These are phyloP conservation scores for Romanogobio albipinnatus DNA, from an alignment of 2,113 vertebrate genomes.

Conservation along the genomic window DNA sequence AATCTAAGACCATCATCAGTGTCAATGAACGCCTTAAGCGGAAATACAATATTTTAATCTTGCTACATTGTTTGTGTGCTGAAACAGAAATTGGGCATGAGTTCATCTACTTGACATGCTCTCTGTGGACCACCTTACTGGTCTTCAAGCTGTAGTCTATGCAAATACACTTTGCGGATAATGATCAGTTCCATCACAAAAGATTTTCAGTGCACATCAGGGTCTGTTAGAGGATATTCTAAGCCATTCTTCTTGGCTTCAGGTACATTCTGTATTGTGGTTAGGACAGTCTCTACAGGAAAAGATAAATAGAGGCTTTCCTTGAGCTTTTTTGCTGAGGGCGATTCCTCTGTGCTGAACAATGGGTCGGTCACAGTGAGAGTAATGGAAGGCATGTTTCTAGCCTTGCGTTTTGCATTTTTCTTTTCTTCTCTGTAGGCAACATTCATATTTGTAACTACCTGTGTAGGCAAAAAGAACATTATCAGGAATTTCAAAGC, in stretches of 20 bases:
- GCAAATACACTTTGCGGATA: not conserved
- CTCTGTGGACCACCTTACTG: not conserved
- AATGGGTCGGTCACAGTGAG: slow-evolving; percentile 74
- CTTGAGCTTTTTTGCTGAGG: slow-evolving; percentile 80
- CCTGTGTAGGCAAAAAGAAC: slow-evolving; percentile 68
- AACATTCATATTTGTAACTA: slow-evolving; percentile 81
- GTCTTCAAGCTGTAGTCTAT: not conserved
- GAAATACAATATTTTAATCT: not conserved
- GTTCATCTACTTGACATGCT: not conserved
- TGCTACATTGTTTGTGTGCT: not conserved
- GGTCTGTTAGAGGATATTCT: slow-evolving; percentile 63
- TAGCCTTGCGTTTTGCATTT: slow-evolving; percentile 72
- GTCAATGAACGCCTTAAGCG: not conserved
- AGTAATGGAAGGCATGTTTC: slow-evolving; percentile 67
- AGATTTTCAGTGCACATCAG: slow-evolving; percentile 66
- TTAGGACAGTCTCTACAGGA: slow-evolving; percentile 80
- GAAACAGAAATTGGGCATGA: not conserved
- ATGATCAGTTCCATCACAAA: not conserved
- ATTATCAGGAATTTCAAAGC: not conserved
- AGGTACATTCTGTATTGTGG: slow-evolving; percentile 68
- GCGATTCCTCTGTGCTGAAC: slow-evolving; percentile 62
- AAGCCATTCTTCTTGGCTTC: slow-evolving; percentile 69
- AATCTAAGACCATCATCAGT: not conserved
- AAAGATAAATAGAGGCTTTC: slow-evolving; percentile 81
- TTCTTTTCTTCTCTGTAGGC: slow-evolving; percentile 83